A percentile compares a stretch with the other conserved stretches of the same genome.
phyloP scores from a whole-genome alignment of 2,888 invertebrate genomes.

The Cheiracanthium punctorium region DNA sequence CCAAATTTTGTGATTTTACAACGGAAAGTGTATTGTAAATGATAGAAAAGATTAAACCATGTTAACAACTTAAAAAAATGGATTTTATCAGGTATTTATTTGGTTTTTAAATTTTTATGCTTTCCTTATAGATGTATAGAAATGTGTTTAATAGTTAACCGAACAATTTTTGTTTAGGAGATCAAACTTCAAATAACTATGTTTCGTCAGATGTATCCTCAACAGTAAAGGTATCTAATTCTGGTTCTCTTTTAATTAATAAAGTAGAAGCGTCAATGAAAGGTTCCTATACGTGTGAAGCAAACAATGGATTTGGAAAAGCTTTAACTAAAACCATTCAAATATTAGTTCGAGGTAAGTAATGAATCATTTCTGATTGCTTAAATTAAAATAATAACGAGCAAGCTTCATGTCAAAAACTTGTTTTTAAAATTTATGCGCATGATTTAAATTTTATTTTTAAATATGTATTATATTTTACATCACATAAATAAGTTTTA shows the following conservation, averaged over 20 bases:
- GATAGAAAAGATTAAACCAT: no score
- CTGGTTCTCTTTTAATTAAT: slow-evolving; percentile 24
- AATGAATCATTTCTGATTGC: not conserved
- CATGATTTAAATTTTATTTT: no score
- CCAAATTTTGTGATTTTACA: no score
- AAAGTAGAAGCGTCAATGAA: slow-evolving; percentile 35
- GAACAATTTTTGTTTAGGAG: not conserved
- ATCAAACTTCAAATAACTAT: not conserved
- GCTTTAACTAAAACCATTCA: slow-evolving; percentile 29
- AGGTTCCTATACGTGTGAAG: slow-evolving; percentile 52
- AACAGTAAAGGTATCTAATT: not conserved
- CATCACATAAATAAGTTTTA: no score
- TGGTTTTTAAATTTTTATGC: no score
- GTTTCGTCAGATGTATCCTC: slow-evolving; percentile 15
- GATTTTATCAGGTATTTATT: no score
- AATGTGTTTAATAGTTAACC: no score
- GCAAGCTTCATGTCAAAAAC: slow-evolving; percentile 6
- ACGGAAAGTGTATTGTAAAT: no score
- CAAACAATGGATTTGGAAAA: slow-evolving; percentile 57
- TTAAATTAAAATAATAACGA: not conserved
- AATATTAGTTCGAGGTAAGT: slow-evolving; percentile 58
- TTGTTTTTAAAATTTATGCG: no score
- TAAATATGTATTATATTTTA: no score
- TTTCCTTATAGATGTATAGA: no score
- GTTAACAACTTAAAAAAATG: no score